A percentile compares a stretch with the other conserved stretches of the same genome.
phyloP scores from a whole-genome alignment of 2,888 invertebrate species.

The Cyrtodaria siliqua region DNA sequence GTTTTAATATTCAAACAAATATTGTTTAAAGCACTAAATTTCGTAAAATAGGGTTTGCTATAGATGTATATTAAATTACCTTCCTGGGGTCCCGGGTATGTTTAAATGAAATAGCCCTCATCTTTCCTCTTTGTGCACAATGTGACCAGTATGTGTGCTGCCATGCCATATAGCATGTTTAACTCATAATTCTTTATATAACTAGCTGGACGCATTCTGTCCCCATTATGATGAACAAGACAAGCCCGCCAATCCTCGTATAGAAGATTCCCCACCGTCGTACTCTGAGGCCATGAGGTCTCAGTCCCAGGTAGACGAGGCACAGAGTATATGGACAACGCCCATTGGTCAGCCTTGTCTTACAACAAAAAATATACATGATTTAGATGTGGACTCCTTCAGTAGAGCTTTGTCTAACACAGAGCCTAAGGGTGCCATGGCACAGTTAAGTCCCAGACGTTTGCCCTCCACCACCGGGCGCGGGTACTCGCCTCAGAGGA shows the following conservation, averaged over 20 bases:
- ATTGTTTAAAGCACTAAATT: too few species aligned
- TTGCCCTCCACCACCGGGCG: constrained; percentile 16
- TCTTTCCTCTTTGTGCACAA: too few species aligned
- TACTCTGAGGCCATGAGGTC: constrained; percentile 81
- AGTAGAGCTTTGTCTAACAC: constrained; percentile 12
- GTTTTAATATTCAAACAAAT: too few species aligned
- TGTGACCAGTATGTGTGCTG: too few species aligned
- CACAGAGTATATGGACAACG: constrained; percentile 69
- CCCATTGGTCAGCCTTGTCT: constrained; percentile 59
- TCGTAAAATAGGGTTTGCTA: too few species aligned
- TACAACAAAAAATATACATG: constrained; percentile 35
- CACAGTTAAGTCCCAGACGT: constrained; percentile 31
- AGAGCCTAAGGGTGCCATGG: constrained; percentile 35
- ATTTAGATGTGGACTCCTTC: constrained; percentile 34
- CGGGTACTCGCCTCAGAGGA: constrained; percentile 11
- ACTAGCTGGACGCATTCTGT: constrained; percentile 22
- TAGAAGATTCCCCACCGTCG: constrained; percentile 80
- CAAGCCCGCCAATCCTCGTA: constrained; percentile 16
- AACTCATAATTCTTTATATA: too few species aligned
- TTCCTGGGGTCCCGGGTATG: too few species aligned
- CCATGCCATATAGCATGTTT: too few species aligned
- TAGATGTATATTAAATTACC: too few species aligned
- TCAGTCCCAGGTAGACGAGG: constrained; percentile 34
- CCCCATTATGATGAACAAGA: constrained; percentile 40
- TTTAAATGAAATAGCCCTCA: too few species aligned